phyloP scores from a whole-genome alignment of 1,140 invertebrate genomes.

The Nephila pilipes region DNA sequence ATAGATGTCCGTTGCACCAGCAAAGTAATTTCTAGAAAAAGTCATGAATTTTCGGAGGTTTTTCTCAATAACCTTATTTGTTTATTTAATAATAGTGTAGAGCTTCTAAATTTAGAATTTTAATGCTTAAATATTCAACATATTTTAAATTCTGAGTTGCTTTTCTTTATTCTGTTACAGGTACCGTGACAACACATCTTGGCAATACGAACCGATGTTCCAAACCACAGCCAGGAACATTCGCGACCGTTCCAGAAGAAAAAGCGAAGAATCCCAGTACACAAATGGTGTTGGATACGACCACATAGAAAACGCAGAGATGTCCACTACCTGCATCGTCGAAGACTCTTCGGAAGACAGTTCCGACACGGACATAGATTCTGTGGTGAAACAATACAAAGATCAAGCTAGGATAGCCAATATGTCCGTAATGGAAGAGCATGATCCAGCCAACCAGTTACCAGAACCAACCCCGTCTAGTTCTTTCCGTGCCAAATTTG shows the following conservation, averaged over 20 bases:
- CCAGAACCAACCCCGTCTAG: slow-evolving; percentile 59
- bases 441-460: background rate
- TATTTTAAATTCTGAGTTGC: background rate
- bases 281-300: slow-evolving; percentile 49
- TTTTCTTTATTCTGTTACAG: background rate
- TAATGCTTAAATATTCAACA: no score
- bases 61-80: no score
- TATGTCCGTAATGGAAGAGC: slow-evolving; percentile 44
- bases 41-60: no score
- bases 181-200: slow-evolving; percentile 60
- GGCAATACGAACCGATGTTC: slow-evolving; percentile 73
- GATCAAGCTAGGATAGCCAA: slow-evolving; percentile 69
- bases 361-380: slow-evolving; percentile 64
- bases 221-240: slow-evolving; percentile 59
- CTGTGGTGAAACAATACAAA: slow-evolving; percentile 65
- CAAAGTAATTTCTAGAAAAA: no score
- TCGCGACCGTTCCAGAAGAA: slow-evolving; percentile 41
- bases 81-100: no score
- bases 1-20: no score
- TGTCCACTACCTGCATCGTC: slow-evolving; percentile 58
- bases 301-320: background rate
- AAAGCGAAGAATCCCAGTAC: slow-evolving; percentile 66
- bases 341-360: slow-evolving; percentile 4
- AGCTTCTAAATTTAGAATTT: no score
- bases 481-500: slow-evolving; percentile 12